Percentiles rank a stretch among this genome's conserved stretches.
phyloP scores from a whole-genome alignment of 2,113 vertebrate species.

The Sapayoa aenigma region DNA sequence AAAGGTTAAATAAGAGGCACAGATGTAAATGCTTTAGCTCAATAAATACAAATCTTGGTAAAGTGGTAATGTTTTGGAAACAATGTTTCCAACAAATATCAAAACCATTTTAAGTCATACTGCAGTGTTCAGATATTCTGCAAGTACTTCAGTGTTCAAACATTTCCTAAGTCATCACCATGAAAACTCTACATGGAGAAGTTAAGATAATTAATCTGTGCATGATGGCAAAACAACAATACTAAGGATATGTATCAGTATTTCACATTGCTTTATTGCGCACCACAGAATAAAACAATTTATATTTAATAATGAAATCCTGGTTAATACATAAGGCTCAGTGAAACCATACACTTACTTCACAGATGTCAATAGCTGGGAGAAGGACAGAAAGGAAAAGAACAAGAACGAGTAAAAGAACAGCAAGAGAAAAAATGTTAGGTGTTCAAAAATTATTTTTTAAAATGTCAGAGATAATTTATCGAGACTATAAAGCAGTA shows the following conservation, averaged over 20 bases:
- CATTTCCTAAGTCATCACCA: constrained; percentile 32
- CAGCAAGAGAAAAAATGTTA: background rate
- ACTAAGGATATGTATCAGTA: background rate
- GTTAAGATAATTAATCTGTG: background rate
- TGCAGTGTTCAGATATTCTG: background rate
- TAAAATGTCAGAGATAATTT: background rate
- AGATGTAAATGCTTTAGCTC: background rate
- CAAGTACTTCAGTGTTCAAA: background rate
- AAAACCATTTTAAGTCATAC: background rate
- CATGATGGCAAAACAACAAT: background rate
- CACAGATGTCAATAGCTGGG: background rate
- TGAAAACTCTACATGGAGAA: background rate
- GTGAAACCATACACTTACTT: background rate
- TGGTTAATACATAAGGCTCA: background rate
- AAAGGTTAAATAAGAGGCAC: background rate
- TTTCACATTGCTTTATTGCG: background rate
- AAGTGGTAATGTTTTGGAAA: background rate
- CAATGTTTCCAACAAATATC: background rate
- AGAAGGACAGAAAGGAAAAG: background rate
- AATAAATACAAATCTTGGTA: background rate
- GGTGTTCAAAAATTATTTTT: background rate
- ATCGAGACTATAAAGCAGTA: background rate
- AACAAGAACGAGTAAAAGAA: background rate
- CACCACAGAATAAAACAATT: background rate
- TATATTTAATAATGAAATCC: background rate